Evolutionary conservation across 2,888 invertebrate genomes (phyloP), one percentile per base, ranked within the genome.

Genomic region (Pristionchus arcanus): DNA sequence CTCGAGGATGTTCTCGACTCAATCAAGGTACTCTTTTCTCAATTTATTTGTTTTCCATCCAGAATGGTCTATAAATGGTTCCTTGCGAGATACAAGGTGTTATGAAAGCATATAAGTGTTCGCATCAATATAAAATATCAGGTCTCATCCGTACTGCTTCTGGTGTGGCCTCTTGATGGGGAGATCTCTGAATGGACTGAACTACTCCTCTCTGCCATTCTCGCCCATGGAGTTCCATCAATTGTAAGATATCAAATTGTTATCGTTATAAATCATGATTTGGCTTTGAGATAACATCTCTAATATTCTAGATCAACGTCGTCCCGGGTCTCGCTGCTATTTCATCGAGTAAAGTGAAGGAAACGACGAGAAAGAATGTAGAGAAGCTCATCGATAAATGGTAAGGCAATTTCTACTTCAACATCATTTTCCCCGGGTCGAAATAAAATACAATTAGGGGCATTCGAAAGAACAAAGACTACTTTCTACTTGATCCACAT

Each of bases 71-170:
- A 7, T 9, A 49, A 49, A 49, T 49, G 42, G 13, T 13, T 49
- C 9, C 42, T 49, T 49, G 42, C 42, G 11, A 49, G 42, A 49
- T 13, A 49, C 42, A 49, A 49, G n/a, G n/a, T n/a, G n/a, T n/a
- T n/a, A n/a, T n/a, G n/a, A n/a, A n/a, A n/a, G n/a, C n/a, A n/a
- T n/a, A n/a, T n/a, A n/a, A n/a, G n/a, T n/a, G n/a, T n/a, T n/a
- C n/a, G n/a, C n/a, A n/a, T 25, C 28, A n/a, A 31, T 63, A 11
- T 11, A 0, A 3, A n/a, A 25, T 25, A n/a, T 3, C n/a, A 96
- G 92, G 97, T 98, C 13, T 97, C 97, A 42, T 98, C 98, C 95
- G 97, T 97, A 2, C 96, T 97, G 2, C 94, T 98, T 7, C 97
- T 98, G 95, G 95, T 98, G 16, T 96, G 97, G 90, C 95, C 96